Evolutionary conservation across 2,113 vertebrate genomes (phyloP).

Genomic region (Acanthochromis polyacanthus): DNA sequence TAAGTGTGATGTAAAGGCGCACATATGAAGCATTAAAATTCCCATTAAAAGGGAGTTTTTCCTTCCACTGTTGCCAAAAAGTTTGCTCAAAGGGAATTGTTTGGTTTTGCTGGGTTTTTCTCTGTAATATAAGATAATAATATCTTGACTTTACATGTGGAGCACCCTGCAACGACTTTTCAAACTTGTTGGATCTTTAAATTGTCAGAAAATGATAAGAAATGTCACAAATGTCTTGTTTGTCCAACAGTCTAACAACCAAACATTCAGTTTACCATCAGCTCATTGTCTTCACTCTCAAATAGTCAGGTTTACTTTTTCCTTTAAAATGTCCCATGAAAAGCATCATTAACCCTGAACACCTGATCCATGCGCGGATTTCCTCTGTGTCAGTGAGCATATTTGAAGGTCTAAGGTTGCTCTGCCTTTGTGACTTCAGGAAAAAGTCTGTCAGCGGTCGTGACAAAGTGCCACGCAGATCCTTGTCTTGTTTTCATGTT

Average conservation of each 20-base stretch:
- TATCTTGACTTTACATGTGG: too few species aligned
- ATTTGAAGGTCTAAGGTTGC: constrained; percentile 35
- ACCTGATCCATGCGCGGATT: constrained; percentile 27
- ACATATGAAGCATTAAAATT: too few species aligned
- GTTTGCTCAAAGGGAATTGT: too few species aligned
- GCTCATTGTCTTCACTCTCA: not conserved
- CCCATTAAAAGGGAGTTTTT: too few species aligned
- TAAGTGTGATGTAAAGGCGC: too few species aligned
- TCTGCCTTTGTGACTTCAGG: constrained; percentile 15
- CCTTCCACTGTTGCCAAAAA: too few species aligned
- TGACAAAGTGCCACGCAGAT: constrained; percentile 48
- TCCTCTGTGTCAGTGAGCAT: constrained; percentile 7
- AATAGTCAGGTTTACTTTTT: not conserved
- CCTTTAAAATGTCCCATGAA: not conserved
- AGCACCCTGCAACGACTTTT: too few species aligned
- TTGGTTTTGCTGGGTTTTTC: too few species aligned
- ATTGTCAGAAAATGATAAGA: not conserved
- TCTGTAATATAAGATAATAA: too few species aligned
- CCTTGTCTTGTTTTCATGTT: constrained; percentile 34
- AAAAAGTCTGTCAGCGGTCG: constrained; percentile 18
- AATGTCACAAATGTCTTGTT: not conserved
- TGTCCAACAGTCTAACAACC: not conserved
- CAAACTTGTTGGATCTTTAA: not conserved
- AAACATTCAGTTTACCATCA: not conserved
- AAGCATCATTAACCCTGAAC: constrained; percentile 11